Conservation (phyloP, 2,113 vertebrate species). For the Scomber colias region DNA sequence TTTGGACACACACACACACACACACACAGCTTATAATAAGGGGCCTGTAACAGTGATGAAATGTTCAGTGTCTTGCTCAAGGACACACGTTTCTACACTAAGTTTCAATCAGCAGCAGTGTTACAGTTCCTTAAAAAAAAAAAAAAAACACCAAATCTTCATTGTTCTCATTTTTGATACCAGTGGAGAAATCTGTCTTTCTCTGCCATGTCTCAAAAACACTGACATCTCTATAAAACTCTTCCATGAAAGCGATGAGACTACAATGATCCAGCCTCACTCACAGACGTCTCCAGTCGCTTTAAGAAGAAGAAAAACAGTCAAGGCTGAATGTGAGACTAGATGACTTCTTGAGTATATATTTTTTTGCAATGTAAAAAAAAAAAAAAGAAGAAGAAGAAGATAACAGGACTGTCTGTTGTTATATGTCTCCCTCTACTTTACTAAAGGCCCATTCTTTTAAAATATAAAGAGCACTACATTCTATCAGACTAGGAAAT, state of each 20-base stretch:
- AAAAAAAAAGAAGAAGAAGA: too few species aligned
- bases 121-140: neutral
- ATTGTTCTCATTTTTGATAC: neutral
- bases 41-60: neutral
- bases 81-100: neutral
- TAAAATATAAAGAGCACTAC: neutral
- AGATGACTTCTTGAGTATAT: neutral
- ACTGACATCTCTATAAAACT: neutral
- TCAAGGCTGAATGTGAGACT: constrained; percentile 11
- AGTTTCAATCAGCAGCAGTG: neutral
- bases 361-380: constrained; percentile 26
- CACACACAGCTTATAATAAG: too few species aligned
- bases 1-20: neutral
- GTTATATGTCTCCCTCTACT: neutral
- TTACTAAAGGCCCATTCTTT: neutral
- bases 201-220: neutral
- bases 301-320: neutral
- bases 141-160: neutral
- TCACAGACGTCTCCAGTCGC: neutral
- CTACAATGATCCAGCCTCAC: constrained; percentile 5
- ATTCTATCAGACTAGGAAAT: constrained; percentile 33
- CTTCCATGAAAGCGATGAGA: neutral
- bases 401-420: neutral
- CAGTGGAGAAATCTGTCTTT: neutral
- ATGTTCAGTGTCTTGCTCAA: neutral